Conservation (phyloP, 1,140 invertebrate genomes). For the Lamellibrachia luymesi region DNA sequence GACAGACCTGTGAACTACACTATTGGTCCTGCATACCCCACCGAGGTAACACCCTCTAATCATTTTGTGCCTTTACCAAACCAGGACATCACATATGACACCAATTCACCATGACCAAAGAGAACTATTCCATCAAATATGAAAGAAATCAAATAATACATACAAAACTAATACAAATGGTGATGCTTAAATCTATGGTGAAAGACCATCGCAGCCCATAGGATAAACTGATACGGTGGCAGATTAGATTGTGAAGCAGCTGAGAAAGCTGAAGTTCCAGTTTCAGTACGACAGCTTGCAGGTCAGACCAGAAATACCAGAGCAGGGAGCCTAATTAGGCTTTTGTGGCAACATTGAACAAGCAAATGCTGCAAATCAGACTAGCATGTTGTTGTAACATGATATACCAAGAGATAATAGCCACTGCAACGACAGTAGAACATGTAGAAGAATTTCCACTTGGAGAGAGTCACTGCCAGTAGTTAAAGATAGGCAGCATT, state of each 20-base stretch:
- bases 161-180: neutral
- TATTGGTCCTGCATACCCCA: neutral
- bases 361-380: neutral
- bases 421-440: neutral
- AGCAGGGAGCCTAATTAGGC: neutral
- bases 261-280: neutral
- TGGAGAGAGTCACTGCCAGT: neutral
- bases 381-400: neutral
- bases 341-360: neutral
- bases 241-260: neutral
- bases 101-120: neutral
- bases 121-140: neutral
- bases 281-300: neutral
- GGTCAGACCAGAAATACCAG: too few relatives aligned
- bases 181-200: neutral
- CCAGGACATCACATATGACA: neutral
- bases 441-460: neutral
- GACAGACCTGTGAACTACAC: neutral
- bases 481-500: neutral
- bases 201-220: neutral
- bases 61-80: neutral
- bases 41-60: neutral
- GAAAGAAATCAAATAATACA: neutral
- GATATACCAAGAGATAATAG: neutral
- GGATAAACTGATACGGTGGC: neutral